Percentiles rank a stretch among this genome's conserved stretches.
phyloP scores from a whole-genome alignment of 2,797 vertebrate genomes.

The Liparis tanakae region DNA sequence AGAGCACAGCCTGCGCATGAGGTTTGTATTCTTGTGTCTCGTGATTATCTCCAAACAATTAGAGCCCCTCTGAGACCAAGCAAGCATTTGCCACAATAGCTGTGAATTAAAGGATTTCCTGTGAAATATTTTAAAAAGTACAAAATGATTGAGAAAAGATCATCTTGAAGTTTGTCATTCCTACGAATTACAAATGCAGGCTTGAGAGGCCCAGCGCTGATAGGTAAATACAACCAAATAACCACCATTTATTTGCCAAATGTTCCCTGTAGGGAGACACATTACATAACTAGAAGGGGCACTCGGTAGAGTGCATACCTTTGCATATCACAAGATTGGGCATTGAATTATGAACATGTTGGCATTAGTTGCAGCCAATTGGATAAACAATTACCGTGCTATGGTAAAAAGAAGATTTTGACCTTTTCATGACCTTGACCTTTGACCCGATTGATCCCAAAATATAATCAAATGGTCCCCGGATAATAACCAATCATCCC shows the following conservation, averaged over 20 bases:
- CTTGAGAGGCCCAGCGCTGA: constrained; percentile 13
- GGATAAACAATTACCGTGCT: too few species aligned
- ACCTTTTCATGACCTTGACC: too few species aligned
- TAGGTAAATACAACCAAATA: constrained; percentile 67
- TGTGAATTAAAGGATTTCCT: background rate
- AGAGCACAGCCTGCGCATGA: background rate
- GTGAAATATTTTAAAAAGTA: background rate
- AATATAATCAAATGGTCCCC: too few species aligned
- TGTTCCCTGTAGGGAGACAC: constrained; percentile 8
- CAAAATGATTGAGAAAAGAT: background rate
- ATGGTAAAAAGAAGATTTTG: too few species aligned
- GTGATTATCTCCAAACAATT: constrained; percentile 4
- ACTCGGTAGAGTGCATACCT: too few species aligned
- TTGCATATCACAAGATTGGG: too few species aligned
- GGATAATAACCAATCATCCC: too few species aligned
- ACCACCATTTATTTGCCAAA: constrained; percentile 60
- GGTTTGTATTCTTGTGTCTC: background rate
- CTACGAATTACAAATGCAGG: constrained; percentile 10
- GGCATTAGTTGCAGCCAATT: too few species aligned
- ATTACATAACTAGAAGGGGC: too few species aligned
- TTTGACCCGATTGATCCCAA: too few species aligned
- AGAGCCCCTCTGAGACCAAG: background rate
- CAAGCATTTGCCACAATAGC: background rate
- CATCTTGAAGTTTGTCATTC: background rate
- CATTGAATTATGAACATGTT: too few species aligned